Conservation (phyloP, 2,888 invertebrate genomes). For the Cyrtodaria siliqua region DNA sequence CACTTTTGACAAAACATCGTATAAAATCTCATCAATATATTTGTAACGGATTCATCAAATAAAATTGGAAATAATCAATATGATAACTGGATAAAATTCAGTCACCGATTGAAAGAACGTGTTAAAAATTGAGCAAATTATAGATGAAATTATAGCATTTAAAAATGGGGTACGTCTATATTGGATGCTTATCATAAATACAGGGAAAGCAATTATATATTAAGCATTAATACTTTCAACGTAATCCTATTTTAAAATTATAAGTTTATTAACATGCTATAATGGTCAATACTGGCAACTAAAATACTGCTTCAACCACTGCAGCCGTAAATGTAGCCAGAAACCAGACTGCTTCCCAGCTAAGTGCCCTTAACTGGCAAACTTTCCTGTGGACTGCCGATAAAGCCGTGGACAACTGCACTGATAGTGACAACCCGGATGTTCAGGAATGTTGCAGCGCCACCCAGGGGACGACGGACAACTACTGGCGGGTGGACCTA, state of each 20-base stretch:
- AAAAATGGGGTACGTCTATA: too few relatives aligned
- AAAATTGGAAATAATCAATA: too few relatives aligned
- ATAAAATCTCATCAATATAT: too few relatives aligned
- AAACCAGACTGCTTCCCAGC: conserved; percentile 4
- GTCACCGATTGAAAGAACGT: too few relatives aligned
- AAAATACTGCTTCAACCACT: background rate
- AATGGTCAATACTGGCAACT: background rate
- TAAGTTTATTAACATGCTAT: background rate
- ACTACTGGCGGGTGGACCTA: conserved; percentile 14
- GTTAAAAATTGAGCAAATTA: too few relatives aligned
- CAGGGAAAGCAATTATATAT: too few relatives aligned
- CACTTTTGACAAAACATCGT: too few relatives aligned
- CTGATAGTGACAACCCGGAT: conserved; percentile 5
- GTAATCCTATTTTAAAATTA: background rate
- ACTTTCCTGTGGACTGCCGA: conserved; percentile 13
- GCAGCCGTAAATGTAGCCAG: conserved; percentile 10
- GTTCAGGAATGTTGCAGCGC: conserved; percentile 12
- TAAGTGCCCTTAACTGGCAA: background rate
- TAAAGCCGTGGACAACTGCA: conserved; percentile 14
- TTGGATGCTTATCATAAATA: too few relatives aligned
- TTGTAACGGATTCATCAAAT: too few relatives aligned
- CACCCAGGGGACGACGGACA: background rate
- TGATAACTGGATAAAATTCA: too few relatives aligned
- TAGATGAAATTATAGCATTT: too few relatives aligned
- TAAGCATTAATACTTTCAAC: too few relatives aligned